phyloP scores from a whole-genome alignment of 2,113 vertebrate genomes.

The Sinocyclocheilus anshuiensis region DNA sequence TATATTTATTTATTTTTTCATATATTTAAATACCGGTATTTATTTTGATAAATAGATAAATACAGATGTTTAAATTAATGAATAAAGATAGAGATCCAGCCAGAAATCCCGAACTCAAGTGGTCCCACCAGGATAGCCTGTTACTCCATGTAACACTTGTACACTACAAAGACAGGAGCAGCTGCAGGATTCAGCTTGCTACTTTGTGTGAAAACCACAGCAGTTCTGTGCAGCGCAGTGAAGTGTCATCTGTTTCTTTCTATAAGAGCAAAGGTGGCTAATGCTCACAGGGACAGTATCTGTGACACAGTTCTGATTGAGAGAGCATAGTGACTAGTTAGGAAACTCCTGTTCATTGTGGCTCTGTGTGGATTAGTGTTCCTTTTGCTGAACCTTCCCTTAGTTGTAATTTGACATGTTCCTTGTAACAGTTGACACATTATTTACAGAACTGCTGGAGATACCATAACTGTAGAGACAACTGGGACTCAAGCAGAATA shows the following conservation, averaged over 20 bases:
- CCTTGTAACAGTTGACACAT: conserved; percentile 35
- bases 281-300: background rate
- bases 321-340: background rate
- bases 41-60: background rate
- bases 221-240: conserved; percentile 4
- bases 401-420: background rate
- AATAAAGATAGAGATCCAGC: background rate
- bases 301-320: conserved; percentile 4
- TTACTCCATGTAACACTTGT: conserved; percentile 45
- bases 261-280: conserved; percentile 7
- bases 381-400: background rate
- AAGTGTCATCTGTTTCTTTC: conserved; percentile 25
- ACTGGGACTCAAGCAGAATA: conserved; percentile 44
- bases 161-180: conserved; percentile 50
- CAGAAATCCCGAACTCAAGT: conserved; percentile 34
- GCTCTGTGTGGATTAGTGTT: background rate
- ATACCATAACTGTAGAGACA: conserved; percentile 41
- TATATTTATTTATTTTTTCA: too few relatives aligned
- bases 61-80: background rate
- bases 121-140: conserved; percentile 38
- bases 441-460: conserved; percentile 24
- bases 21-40: background rate
- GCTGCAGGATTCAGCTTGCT: conserved; percentile 36
- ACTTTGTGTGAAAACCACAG: background rate
- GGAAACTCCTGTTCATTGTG: background rate